Conservation (phyloP, 2,797 vertebrate genomes). For the Hyperoplus lanceolatus region DNA sequence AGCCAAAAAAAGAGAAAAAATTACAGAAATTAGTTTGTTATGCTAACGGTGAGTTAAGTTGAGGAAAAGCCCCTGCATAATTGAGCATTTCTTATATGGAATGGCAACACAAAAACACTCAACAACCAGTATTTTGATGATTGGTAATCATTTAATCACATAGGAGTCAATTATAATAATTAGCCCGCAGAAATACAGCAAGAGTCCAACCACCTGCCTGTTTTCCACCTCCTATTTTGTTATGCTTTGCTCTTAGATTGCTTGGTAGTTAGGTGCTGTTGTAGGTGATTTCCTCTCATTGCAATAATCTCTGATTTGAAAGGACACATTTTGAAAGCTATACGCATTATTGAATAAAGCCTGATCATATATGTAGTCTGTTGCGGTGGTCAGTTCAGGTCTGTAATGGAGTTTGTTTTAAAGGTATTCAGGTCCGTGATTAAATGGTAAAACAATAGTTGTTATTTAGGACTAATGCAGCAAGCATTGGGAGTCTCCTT, state of each 20-base stretch:
- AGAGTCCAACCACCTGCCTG: too few species aligned
- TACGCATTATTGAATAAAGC: conserved; percentile 1
- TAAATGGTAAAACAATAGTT: conserved; percentile 5
- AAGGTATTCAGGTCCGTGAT: conserved; percentile 15
- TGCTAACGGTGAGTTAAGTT: neutral
- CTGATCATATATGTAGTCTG: conserved; percentile 5
- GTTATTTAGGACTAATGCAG: neutral
- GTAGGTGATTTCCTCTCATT: neutral
- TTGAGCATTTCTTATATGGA: neutral
- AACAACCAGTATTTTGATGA: neutral
- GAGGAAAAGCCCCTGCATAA: neutral
- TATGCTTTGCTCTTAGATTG: neutral
- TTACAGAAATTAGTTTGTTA: neutral
- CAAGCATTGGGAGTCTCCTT: conserved; percentile 23
- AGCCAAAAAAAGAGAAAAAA: neutral
- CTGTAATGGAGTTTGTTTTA: neutral
- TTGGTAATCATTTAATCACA: neutral
- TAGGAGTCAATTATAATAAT: conserved; percentile 6
- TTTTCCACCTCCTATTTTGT: too few species aligned
- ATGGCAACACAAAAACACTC: neutral
- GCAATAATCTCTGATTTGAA: neutral
- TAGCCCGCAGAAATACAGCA: neutral
- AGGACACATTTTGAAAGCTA: conserved; percentile 10
- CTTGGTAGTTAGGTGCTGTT: neutral
- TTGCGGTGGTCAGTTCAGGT: neutral